Conservation (phyloP, 2,113 vertebrate genomes). For the Microcebus lehilahytsara region DNA sequence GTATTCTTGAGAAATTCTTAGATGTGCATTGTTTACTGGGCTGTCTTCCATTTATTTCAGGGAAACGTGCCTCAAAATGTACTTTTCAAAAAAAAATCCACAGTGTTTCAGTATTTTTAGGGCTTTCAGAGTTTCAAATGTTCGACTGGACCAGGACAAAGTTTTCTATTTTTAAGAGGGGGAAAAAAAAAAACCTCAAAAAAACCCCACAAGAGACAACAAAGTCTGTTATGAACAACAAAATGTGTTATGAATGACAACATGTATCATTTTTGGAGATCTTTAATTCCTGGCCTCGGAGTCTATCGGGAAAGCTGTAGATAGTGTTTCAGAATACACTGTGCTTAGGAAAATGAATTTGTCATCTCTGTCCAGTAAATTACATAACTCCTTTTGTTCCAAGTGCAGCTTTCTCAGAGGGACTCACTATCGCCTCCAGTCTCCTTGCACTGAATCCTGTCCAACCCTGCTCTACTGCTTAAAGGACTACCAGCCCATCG, state of each 20-base stretch:
- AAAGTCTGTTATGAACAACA: not conserved
- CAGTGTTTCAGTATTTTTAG: not conserved
- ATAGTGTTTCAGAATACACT: not conserved
- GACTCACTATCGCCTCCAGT: not conserved
- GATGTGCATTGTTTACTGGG: not conserved
- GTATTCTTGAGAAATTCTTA: constrained; percentile 3
- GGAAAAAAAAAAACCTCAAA: too few species aligned
- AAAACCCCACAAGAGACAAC: not conserved
- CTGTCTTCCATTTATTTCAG: not conserved
- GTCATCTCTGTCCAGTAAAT: not conserved
- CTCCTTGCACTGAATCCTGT: not conserved
- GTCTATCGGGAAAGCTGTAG: not conserved
- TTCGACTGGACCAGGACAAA: not conserved
- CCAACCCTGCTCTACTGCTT: not conserved
- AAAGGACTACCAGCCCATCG: not conserved
- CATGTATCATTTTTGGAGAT: not conserved
- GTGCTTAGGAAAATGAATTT: constrained; percentile 32
- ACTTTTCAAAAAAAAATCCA: not conserved
- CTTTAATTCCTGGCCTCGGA: not conserved
- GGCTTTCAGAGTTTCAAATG: not conserved
- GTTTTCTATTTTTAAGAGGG: constrained; percentile 2
- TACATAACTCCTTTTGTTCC: not conserved
- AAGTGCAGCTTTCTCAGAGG: not conserved
- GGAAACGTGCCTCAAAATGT: not conserved
- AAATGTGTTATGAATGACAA: not conserved